Evolutionary conservation across 1,140 invertebrate species (phyloP), one percentile per base, ranked within the genome.

Genomic region (Gonioctena quinquepunctata): DNA sequence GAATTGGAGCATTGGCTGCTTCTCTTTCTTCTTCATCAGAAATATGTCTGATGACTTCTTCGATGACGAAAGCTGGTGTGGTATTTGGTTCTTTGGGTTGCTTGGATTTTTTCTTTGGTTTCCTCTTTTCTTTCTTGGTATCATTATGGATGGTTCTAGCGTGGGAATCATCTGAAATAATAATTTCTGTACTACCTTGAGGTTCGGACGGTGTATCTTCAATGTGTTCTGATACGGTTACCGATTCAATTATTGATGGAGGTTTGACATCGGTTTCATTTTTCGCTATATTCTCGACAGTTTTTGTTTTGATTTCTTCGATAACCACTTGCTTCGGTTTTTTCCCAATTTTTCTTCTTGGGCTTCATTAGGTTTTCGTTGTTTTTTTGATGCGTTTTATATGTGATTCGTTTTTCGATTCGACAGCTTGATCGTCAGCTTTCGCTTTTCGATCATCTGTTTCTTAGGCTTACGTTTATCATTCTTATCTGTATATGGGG

Each of bases 361-460:
- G 33, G 33, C 18, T 54, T 19, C 22, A 18, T 19, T 8, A 54
- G 52, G 22, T 23, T 23, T 54, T 66, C 19, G 23, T 54, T 56
- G 52, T 25, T 1, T 60, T 74, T 42, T 73, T 77, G 16, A 72
- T 72, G 8, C 82, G 62, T 69, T 71, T 77, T 23, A 60, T 65
- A 68, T 66, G 61, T 64, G 71, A 70, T 64, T 75, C 70, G 59
- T 64, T 49, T 59, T 70, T 75, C 56, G 76, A 66, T 83, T 27
- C 72, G 13, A 3, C 4, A 87, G 48, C 84, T 67, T 81, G 78
- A 52, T 85, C 85, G 50, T 88, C 88, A 77, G 89, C 87, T 78
- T 84, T 85, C 13, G 88, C 77, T 63, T 86, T 88, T 77, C 86
- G 87, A 74, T 90, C 89, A 72, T 11, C 16, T n/a, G 13, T 76